Conservation (phyloP, 2,888 invertebrate genomes). For the Tinea semifulvella region DNA sequence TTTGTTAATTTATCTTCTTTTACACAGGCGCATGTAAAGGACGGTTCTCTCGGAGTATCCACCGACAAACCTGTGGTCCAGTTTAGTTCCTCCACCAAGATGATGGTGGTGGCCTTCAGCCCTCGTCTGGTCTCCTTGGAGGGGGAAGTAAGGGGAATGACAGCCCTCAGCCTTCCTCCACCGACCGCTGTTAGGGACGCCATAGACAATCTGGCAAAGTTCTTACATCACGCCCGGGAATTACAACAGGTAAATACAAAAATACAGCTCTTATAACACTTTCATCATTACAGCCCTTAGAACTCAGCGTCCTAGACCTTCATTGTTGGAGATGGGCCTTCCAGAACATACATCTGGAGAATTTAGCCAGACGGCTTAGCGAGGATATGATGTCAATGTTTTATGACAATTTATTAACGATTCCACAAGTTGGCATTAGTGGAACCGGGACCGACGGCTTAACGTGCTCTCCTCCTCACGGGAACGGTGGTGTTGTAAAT, state of each 20-base stretch:
- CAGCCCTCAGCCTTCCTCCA: constrained; percentile 80
- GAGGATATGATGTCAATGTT: too few relatives aligned
- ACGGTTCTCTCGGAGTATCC: constrained; percentile 40
- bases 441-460: too few relatives aligned
- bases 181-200: constrained; percentile 78
- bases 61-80: constrained; percentile 80
- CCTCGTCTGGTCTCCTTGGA: constrained; percentile 84
- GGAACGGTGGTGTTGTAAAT: too few relatives aligned
- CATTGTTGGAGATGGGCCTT: too few relatives aligned
- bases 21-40: constrained; percentile 45
- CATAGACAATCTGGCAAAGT: constrained; percentile 77
- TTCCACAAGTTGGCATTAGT: too few relatives aligned
- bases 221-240: constrained; percentile 84
- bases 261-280: not conserved
- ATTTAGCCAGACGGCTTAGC: too few relatives aligned
- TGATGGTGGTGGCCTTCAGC: constrained; percentile 93
- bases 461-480: too few relatives aligned
- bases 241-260: constrained; percentile 78
- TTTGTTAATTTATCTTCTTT: too few relatives aligned
- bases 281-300: too few relatives aligned
- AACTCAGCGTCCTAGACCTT: too few relatives aligned
- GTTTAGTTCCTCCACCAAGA: constrained; percentile 73
- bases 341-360: too few relatives aligned
- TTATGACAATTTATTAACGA: too few relatives aligned
- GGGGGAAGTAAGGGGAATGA: constrained; percentile 87